Base-by-base conservation (phyloP, 2,113 vertebrate genomes). In the Heterotilapia buettikoferi region DNA sequence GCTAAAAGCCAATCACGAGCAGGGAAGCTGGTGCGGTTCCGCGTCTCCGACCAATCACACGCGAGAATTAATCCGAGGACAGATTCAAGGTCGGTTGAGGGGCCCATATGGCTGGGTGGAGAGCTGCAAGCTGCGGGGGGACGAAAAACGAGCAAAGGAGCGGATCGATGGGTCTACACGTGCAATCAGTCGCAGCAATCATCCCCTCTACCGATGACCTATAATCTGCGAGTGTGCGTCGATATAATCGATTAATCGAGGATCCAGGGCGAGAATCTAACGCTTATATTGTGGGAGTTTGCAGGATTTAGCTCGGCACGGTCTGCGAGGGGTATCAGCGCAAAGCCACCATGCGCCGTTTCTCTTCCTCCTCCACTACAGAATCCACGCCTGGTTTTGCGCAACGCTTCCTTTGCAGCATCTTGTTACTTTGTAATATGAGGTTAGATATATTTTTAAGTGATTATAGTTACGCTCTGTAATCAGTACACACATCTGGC, bases 71-170 rank as follows among this genome's bases (percentile, higher is more conserved):
- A 94, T 89, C 73, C 88, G 94, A 93, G 88, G 85, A 93, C 95
- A 94, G 87, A 21, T n/a, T 78, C 90, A 94, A 93, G 95, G 93
- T 96, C 90, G 95, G 94, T 96, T 97, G 94, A 81, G 57, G 83
- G 2, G 93, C 59, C 89, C 91, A 92, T 93, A 92, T 91, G 91
- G 90, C 47, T 66, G 50, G 43, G 13, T 78, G 86, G 97, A 86
- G 94, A 89, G 80, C 94, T 5, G 3, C 1, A 93, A 95, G 83
- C 93, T 10, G 6, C 45, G 94, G 94, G 4, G 12, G 16, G 14
- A 6, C 33, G 6, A 5, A 29, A 21, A 14, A 5, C 19, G 33
- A 68, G 61, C 24, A 80, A 40, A 14, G 85, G 61, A 92, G n/a
- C 2, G 88, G 90, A 89, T 13, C 40, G 14, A 12, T 21, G 13